Percentiles rank a stretch among this genome's conserved stretches.
phyloP scores from a whole-genome alignment of 1,140 invertebrate genomes.

The Cotesia chilonis region DNA sequence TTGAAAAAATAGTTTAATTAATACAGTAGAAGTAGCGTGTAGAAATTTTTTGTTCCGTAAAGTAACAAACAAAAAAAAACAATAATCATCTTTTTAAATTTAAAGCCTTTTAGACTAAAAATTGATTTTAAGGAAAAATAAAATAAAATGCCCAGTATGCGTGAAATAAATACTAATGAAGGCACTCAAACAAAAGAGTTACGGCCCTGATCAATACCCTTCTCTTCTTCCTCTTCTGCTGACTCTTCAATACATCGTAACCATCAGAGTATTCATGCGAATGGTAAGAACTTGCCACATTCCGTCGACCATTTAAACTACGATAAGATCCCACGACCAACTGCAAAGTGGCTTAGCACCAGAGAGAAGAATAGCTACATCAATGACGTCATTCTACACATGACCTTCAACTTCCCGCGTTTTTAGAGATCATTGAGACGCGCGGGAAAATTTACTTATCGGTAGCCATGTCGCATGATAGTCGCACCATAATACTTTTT shows the following conservation, averaged over 20 bases:
- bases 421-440: constrained; percentile 35
- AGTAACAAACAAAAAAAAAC: too few species aligned
- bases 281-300: constrained; percentile 58
- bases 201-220: constrained; percentile 37
- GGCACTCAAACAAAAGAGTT: constrained; percentile 32
- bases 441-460: background rate
- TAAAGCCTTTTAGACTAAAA: background rate
- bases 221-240: constrained; percentile 27
- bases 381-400: constrained; percentile 37
- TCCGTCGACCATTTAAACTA: constrained; percentile 57
- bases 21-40: too few species aligned
- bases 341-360: constrained; percentile 44
- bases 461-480: too few species aligned
- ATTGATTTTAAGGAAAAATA: constrained; percentile 1
- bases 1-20: too few species aligned
- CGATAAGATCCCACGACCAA: constrained; percentile 55
- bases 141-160: background rate
- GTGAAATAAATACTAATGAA: constrained; percentile 27
- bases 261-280: constrained; percentile 42
- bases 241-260: constrained; percentile 20
- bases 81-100: background rate
- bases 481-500: too few species aligned
- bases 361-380: constrained; percentile 38
- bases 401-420: constrained; percentile 59
- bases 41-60: too few species aligned